These are phyloP conservation scores for Rhadinocentrus ornatus DNA, from an alignment of 2,797 vertebrate species.

Conservation along the genomic window DNA sequence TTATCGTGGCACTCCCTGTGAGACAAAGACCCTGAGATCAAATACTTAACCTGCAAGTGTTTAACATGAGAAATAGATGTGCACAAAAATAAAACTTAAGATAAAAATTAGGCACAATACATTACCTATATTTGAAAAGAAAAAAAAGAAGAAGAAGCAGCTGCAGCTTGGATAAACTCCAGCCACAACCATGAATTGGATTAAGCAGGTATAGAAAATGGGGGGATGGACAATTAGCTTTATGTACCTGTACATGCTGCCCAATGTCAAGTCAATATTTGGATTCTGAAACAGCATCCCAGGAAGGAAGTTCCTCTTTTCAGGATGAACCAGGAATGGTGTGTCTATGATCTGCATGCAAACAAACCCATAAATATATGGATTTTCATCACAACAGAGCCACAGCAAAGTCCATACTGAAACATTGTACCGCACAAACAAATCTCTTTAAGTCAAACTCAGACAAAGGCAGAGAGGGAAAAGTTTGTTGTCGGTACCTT, in stretches of 20 bases:
- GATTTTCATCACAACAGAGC: conserved; percentile 30
- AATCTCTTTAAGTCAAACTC: conserved; percentile 11
- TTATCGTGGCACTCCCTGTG: conserved; percentile 91
- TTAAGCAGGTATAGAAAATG: neutral
- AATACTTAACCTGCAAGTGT: neutral
- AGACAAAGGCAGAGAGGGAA: conserved; percentile 4
- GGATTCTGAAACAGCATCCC: conserved; percentile 89
- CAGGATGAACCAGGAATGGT: conserved; percentile 89
- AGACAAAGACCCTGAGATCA: conserved; percentile 21
- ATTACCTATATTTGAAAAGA: neutral
- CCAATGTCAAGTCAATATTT: conserved; percentile 90
- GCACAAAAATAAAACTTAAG: neutral
- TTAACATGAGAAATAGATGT: neutral
- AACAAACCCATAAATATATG: conserved; percentile 22
- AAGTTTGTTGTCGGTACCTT: conserved; percentile 79
- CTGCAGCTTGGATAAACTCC: no score
- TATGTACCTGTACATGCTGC: conserved; percentile 92
- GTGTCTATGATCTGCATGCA: conserved; percentile 91
- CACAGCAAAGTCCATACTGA: conserved; percentile 14
- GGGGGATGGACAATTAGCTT: neutral
- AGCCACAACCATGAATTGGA: neutral
- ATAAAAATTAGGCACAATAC: no score
- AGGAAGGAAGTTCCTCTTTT: conserved; percentile 91
- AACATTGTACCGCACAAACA: neutral
- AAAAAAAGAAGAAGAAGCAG: no score